Conservation (phyloP, 2,888 invertebrate species). For the Selenia dentaria region DNA sequence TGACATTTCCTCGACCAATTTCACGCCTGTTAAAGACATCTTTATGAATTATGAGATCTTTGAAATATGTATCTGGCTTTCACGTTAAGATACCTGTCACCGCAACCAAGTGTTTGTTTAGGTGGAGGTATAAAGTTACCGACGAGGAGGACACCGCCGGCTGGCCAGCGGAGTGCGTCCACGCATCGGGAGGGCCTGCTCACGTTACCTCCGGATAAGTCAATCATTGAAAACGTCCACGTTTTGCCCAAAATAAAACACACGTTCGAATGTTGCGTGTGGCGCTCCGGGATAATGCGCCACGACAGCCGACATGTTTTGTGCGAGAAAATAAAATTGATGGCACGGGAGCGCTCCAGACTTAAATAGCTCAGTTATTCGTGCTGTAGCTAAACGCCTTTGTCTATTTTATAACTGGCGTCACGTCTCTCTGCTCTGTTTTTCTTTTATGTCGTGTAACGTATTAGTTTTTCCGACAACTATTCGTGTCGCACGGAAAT, state of each 20-base stretch:
- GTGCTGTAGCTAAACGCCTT: constrained; percentile 78
- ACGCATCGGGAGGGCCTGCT: constrained; percentile 69
- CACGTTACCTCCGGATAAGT: constrained; percentile 84
- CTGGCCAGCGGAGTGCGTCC: constrained; percentile 42
- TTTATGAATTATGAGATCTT: constrained; percentile 39
- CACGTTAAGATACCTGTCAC: constrained; percentile 68
- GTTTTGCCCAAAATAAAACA: constrained; percentile 80
- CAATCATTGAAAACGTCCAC: constrained; percentile 82
- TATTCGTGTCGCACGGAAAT: constrained; percentile 68
- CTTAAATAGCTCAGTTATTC: constrained; percentile 77
- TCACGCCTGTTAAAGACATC: constrained; percentile 31
- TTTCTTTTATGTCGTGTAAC: constrained; percentile 67
- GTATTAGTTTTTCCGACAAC: constrained; percentile 72
- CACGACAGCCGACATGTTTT: constrained; percentile 83
- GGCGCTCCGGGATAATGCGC: constrained; percentile 77
- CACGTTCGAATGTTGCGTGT: constrained; percentile 77
- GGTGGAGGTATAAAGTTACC: constrained; percentile 64
- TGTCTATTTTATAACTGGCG: constrained; percentile 79
- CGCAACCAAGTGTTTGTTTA: constrained; percentile 51
- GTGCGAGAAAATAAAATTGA: constrained; percentile 84
- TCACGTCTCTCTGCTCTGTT: constrained; percentile 59
- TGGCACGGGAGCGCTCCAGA: constrained; percentile 74
- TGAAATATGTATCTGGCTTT: constrained; percentile 50
- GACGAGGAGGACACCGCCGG: constrained; percentile 30
- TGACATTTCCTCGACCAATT: too few species aligned